These are phyloP conservation scores for Actenoides lindsayi DNA, from an alignment of 2,113 vertebrate genomes.

Conservation along the genomic window DNA sequence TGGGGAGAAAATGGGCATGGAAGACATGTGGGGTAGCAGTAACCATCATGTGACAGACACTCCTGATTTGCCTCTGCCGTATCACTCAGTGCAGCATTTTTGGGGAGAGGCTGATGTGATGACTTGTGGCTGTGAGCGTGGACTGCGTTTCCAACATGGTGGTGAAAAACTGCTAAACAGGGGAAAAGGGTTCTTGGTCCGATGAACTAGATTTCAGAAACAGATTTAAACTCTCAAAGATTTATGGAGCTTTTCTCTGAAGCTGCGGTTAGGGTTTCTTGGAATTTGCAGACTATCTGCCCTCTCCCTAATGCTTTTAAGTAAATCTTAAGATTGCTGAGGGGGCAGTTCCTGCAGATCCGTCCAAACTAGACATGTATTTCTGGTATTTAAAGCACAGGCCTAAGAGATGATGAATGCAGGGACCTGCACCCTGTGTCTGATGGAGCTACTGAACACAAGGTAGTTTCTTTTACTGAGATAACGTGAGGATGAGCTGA, in stretches of 20 bases:
- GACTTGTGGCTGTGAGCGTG: rapidly evolving
- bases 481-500: not conserved
- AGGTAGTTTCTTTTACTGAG: not conserved
- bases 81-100: rapidly evolving
- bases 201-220: not conserved
- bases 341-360: not conserved
- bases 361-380: not conserved
- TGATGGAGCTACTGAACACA: not conserved
- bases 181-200: not conserved
- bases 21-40: rapidly evolving
- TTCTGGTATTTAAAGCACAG: not conserved
- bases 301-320: not conserved
- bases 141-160: not conserved
- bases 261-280: not conserved
- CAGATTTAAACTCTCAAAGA: not conserved
- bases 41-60: rapidly evolving
- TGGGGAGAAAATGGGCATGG: not conserved
- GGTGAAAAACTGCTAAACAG: not conserved
- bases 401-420: not conserved
- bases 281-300: not conserved
- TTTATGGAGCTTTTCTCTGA: not conserved
- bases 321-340: not conserved
- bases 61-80: not conserved
- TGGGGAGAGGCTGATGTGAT: not conserved
- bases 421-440: not conserved